phyloP scores from a whole-genome alignment of 2,888 invertebrate genomes.

The Andrena fulva region DNA sequence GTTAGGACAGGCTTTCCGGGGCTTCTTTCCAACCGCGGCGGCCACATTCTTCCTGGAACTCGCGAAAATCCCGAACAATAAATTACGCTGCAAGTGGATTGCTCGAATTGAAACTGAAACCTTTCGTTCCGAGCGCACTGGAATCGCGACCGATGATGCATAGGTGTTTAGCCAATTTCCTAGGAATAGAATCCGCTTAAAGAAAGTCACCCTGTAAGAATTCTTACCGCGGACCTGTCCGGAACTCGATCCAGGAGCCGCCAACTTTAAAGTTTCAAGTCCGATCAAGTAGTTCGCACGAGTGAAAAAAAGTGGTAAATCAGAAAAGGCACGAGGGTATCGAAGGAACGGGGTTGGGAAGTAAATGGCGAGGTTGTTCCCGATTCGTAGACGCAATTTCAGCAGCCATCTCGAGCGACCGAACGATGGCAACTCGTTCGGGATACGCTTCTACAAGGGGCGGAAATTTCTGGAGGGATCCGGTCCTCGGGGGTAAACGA shows the following conservation, averaged over 20 bases:
- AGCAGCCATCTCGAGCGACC: background rate
- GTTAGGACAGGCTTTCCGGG: background rate
- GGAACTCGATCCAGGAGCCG: no score
- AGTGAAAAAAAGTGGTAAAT: background rate
- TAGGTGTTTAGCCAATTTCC: no score
- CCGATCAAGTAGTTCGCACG: no score
- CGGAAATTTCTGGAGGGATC: background rate
- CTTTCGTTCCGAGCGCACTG: background rate
- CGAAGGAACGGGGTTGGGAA: background rate
- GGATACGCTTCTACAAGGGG: slow-evolving; percentile 1
- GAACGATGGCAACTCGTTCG: slow-evolving; percentile 16
- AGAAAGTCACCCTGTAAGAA: background rate
- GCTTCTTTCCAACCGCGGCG: background rate
- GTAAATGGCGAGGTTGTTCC: slow-evolving; percentile 12
- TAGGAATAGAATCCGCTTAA: no score
- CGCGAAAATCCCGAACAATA: slow-evolving; percentile 15
- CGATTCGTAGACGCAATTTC: slow-evolving; percentile 22
- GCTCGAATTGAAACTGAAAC: background rate
- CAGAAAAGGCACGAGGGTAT: background rate
- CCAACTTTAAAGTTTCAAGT: background rate
- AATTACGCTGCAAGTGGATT: background rate
- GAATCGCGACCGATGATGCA: no score
- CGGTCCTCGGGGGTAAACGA: background rate
- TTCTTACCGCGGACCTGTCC: background rate
- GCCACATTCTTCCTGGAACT: slow-evolving; percentile 1